phyloP scores from a whole-genome alignment of 2,797 vertebrate genomes.

The Nothura maculosa region DNA sequence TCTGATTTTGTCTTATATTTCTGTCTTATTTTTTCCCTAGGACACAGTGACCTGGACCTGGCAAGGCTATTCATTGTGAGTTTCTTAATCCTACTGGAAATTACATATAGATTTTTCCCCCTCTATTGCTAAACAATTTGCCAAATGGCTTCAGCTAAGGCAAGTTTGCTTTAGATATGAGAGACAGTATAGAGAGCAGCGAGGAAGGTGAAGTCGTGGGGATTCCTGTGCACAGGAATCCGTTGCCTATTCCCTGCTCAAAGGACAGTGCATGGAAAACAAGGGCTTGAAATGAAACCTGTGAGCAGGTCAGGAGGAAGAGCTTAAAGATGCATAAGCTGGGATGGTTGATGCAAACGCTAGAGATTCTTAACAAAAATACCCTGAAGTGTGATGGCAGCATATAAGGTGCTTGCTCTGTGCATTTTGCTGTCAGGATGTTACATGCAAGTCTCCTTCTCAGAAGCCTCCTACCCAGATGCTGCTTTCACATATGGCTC shows the following conservation, averaged over 20 bases:
- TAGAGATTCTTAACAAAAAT: not conserved
- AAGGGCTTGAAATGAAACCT: not conserved
- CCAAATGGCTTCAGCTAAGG: not conserved
- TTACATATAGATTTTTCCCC: not conserved
- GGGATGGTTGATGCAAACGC: not conserved
- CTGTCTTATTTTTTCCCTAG: conserved; percentile 75
- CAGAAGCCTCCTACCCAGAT: not conserved
- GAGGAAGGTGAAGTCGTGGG: not conserved
- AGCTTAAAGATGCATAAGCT: not conserved
- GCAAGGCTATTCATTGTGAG: conserved; percentile 96
- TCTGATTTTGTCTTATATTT: not conserved
- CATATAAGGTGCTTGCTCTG: not conserved
- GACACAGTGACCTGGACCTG: conserved; percentile 99
- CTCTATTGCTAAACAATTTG: not conserved
- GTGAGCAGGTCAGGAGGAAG: not conserved
- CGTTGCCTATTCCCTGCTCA: not conserved
- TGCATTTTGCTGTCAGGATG: rapidly evolving
- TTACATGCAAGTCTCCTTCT: not conserved
- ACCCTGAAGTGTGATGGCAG: not conserved
- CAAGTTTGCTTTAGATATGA: not conserved
- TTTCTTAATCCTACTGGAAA: conserved; percentile 58
- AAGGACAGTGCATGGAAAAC: not conserved
- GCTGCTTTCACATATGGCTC: not conserved
- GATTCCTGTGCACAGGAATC: not conserved
- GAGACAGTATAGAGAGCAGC: not conserved